These are phyloP conservation scores for Paratrypauchen microcephalus DNA, from an alignment of 2,797 vertebrate genomes.

Conservation along the genomic window DNA sequence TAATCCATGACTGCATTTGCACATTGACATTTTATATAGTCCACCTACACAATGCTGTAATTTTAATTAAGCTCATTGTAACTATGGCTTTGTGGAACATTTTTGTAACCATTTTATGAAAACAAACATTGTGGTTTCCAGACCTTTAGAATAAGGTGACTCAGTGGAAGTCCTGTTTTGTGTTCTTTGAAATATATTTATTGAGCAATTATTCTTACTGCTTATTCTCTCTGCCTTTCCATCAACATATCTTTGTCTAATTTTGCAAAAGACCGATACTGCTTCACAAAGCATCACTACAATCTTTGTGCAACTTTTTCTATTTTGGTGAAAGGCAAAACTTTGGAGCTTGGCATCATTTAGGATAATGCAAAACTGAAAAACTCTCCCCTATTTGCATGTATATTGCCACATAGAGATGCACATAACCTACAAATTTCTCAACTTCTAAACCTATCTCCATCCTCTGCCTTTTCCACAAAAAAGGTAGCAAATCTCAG, in stretches of 20 bases:
- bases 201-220: not conserved
- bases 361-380: constrained; percentile 43
- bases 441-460: constrained; percentile 43
- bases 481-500: constrained; percentile 53
- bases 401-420: constrained; percentile 69
- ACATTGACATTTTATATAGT: not conserved
- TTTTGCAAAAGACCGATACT: not conserved
- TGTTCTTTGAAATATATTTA: not conserved
- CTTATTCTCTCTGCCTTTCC: not conserved
- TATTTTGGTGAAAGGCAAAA: constrained; percentile 11
- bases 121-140: constrained; percentile 1
- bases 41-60: not conserved
- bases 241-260: not conserved
- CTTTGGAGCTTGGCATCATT: constrained; percentile 45
- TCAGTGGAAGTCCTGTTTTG: not conserved
- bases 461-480: constrained; percentile 35
- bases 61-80: not conserved
- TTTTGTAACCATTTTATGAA: not conserved
- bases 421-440: constrained; percentile 60
- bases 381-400: constrained; percentile 63
- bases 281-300: not conserved
- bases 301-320: constrained; percentile 2
- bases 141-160: not conserved
- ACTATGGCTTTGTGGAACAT: not conserved
- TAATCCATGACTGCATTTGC: not conserved